Conservation (phyloP, 1,140 invertebrate genomes). For the Diorhabda sublineata region DNA sequence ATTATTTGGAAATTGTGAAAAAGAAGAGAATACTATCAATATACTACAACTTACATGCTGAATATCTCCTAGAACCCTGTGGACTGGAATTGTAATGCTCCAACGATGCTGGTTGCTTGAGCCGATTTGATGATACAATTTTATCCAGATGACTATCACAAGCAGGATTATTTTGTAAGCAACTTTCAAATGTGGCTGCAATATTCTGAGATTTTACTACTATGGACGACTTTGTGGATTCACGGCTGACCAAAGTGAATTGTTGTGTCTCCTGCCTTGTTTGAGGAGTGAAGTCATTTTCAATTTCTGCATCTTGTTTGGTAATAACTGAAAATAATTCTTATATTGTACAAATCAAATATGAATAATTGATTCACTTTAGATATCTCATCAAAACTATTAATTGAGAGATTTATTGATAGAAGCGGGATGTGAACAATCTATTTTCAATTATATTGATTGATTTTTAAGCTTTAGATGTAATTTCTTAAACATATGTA, state of each 20-base stretch:
- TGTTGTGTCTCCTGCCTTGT: constrained; percentile 27
- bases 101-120: constrained; percentile 14
- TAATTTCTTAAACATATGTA: no score
- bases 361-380: no score
- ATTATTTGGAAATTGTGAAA: neutral
- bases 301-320: constrained; percentile 35
- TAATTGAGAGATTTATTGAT: no score
- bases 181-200: constrained; percentile 29
- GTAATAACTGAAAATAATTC: constrained; percentile 32
- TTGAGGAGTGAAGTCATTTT: constrained; percentile 32
- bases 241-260: constrained; percentile 19
- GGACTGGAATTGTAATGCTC: constrained; percentile 30
- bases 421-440: no score
- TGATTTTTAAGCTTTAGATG: no score
- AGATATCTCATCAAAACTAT: no score
- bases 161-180: constrained; percentile 26
- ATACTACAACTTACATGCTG: neutral
- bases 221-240: constrained; percentile 18
- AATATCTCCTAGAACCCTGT: constrained; percentile 21
- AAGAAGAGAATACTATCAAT: neutral
- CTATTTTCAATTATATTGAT: no score
- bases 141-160: constrained; percentile 25
- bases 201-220: constrained; percentile 27
- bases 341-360: no score
- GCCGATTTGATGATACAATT: constrained; percentile 7